A percentile compares a stretch with the other conserved stretches of the same genome.
Evolutionary conservation across 1,140 invertebrate species (phyloP).

Genomic region (Arion vulgaris): DNA sequence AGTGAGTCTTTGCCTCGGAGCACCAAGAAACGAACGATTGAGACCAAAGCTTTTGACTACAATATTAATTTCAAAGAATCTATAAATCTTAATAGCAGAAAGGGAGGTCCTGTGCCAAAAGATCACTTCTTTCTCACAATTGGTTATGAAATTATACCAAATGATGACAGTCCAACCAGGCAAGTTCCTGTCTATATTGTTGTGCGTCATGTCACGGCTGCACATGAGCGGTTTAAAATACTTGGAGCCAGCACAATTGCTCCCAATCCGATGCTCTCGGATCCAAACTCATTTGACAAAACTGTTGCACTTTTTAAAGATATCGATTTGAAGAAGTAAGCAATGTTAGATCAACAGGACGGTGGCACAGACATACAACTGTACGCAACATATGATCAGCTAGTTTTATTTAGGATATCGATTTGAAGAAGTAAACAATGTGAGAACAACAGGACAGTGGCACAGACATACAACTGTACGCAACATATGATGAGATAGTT

Average conservation of each 20-base stretch:
- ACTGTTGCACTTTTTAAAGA: neutral
- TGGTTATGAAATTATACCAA: constrained; percentile 19
- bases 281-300: neutral
- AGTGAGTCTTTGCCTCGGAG: neutral
- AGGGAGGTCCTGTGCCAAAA: neutral
- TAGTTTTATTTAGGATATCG: neutral
- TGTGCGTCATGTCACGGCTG: neutral
- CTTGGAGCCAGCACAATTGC: neutral
- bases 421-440: neutral
- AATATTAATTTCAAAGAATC: neutral
- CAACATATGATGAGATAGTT: no score
- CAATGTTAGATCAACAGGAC: no score
- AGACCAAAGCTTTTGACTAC: constrained; percentile 9
- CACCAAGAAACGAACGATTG: constrained; percentile 9
- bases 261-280: neutral
- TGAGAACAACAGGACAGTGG: no score
- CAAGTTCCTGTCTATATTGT: constrained; percentile 7
- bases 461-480: no score
- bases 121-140: neutral
- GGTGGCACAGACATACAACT: no score
- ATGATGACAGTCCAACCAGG: constrained; percentile 1
- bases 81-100: neutral
- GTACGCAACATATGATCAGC: no score
- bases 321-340: neutral
- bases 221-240: neutral